These are phyloP conservation scores for Parauchenoglanis ngamensis DNA, from an alignment of 2,797 vertebrate species.

Conservation along the genomic window DNA sequence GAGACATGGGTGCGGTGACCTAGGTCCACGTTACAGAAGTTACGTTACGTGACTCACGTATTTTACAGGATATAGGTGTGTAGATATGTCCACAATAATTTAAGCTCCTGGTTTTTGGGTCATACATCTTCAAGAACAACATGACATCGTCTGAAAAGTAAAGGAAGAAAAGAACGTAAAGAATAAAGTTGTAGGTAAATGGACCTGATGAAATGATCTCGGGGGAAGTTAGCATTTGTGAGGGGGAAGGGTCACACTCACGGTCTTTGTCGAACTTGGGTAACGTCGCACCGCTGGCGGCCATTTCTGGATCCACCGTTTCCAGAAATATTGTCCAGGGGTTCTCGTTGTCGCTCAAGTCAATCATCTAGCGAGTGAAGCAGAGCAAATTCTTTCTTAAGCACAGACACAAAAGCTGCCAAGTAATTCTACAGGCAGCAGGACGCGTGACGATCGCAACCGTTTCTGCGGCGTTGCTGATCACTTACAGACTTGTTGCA, in stretches of 20 bases:
- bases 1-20: not conserved
- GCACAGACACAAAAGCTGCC: not conserved
- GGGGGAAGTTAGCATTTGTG: not conserved
- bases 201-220: not conserved
- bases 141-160: constrained; percentile 90
- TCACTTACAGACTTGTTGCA: constrained; percentile 91
- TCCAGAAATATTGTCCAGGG: constrained; percentile 99
- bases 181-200: not conserved
- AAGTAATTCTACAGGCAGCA: not conserved
- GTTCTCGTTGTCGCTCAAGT: constrained; percentile 98
- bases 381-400: not conserved
- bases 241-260: constrained; percentile 73
- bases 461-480: not conserved
- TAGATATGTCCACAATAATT: constrained; percentile 99
- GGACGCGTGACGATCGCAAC: not conserved
- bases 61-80: constrained; percentile 99
- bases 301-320: constrained; percentile 97
- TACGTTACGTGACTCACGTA: constrained; percentile 82
- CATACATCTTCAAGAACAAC: constrained; percentile 99
- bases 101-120: constrained; percentile 98
- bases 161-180: not conserved
- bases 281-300: constrained; percentile 94
- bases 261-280: constrained; percentile 99
- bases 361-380: constrained; percentile 86
- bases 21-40: not conserved